Conservation (phyloP, 2,888 invertebrate species). For the Crocallis elinguaria region DNA sequence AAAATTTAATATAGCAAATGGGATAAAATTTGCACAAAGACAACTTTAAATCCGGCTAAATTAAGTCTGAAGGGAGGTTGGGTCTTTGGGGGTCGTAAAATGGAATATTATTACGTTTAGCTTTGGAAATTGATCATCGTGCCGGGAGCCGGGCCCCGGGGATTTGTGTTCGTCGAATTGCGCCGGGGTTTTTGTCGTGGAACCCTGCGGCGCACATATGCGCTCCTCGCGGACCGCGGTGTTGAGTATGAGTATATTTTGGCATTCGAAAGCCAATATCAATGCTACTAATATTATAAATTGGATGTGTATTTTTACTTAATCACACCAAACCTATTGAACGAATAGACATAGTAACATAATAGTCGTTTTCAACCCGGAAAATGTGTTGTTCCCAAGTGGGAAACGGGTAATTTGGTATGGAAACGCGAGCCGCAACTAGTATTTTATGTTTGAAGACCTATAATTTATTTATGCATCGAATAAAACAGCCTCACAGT, state of each 20-base stretch:
- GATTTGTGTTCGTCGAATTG: conserved; percentile 65
- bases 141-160: conserved; percentile 54
- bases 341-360: too few species aligned
- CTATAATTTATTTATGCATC: too few species aligned
- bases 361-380: too few species aligned
- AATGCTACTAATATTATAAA: conserved; percentile 10
- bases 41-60: conserved; percentile 50
- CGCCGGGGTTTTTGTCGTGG: conserved; percentile 47
- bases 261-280: conserved; percentile 8
- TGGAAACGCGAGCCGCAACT: too few species aligned
- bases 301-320: too few species aligned
- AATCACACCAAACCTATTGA: too few species aligned
- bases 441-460: too few species aligned
- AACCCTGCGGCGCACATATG: conserved; percentile 65
- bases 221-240: conserved; percentile 32
- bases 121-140: conserved; percentile 71
- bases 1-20: conserved; percentile 25
- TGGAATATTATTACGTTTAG: conserved; percentile 72
- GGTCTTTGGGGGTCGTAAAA: conserved; percentile 59
- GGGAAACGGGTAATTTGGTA: too few species aligned
- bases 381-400: too few species aligned
- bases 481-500: too few species aligned
- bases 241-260: background rate
- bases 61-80: conserved; percentile 43
- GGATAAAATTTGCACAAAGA: conserved; percentile 37